Evolutionary conservation across 64 coral and sea anemone species (phyloP).

Genomic region (Astreopora myriophthalma): DNA sequence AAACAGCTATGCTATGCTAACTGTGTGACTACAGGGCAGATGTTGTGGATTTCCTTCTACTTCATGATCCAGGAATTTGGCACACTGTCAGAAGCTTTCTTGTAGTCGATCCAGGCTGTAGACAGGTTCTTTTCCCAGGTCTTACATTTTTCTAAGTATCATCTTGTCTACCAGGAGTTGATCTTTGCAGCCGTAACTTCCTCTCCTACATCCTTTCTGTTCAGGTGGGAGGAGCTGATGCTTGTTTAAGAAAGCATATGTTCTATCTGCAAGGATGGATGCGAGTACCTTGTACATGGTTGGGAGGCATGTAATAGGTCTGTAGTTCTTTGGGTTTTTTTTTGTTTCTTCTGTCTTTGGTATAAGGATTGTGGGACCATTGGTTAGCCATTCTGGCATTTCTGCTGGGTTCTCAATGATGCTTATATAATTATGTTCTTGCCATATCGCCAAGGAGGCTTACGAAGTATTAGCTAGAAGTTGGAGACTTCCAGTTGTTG

Average conservation of each 20-base stretch:
- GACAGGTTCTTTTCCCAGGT: not conserved
- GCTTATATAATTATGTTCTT: not conserved
- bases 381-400: not conserved
- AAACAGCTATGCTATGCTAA: too few relatives aligned
- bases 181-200: conserved; percentile 13
- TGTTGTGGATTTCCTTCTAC: too few relatives aligned
- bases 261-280: not conserved
- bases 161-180: not conserved
- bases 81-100: not conserved
- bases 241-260: not conserved
- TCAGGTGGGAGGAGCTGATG: not conserved
- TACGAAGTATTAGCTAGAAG: not conserved
- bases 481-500: conserved; percentile 15
- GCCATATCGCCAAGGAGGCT: not conserved
- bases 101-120: not conserved
- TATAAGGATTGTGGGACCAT: not conserved
- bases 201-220: conserved; percentile 14
- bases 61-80: not conserved
- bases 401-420: not conserved
- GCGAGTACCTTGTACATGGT: conserved; percentile 7
- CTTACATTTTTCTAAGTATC: not conserved
- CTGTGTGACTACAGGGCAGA: too few relatives aligned
- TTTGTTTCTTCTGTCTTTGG: conserved; percentile 7
- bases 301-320: conserved; percentile 5
- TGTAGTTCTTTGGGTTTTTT: not conserved